Base-by-base conservation (phyloP, 2,797 vertebrate species). In the Halcyon smyrnensis region DNA sequence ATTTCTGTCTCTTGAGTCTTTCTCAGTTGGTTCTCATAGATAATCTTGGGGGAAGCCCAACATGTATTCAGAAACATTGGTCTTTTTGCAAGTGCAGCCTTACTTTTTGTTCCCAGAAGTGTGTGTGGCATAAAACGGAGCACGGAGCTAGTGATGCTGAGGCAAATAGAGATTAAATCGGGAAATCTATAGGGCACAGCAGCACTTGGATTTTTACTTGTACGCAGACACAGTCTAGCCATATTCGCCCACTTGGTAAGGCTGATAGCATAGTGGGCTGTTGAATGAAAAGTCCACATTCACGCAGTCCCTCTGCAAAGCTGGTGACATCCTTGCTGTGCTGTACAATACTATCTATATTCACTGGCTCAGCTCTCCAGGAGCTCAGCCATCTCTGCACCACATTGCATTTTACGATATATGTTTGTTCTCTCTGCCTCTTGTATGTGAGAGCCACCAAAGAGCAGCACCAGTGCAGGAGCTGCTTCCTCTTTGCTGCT, bases 21-120 rank as follows among this genome's bases (percentile, higher is more conserved):
- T 62, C 56, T 39, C 24, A 62, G 39, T 80, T 89, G 45, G 59
- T 87, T 83, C 63, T 70, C 56, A 78, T 80, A 21, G 71, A 54
- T 93, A 50, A 32, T 68, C 79, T 81, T 30, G 13, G 82, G 83
- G 27, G 74, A 91, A 88, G 62, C 80, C 62, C 60, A 62, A 28
- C 2, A 3, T 5, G 0, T 84, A 46, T 84, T 87, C 68, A 84
- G 65, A 80, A 81, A 68, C 6, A 3, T 50, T 78, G 79, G 30
- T 86, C 24, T 88, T 77, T 90, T 95, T 51, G 20, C 45, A 86
- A 94, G 45, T n/a, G 50, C 51, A 78, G 73, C 32, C 53, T 71
- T 95, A 41, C 34, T 56, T 90, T 88, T 68, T 84, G 41, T 93
- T 85, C 65, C 73, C 76, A 88, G 69, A 88, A 96, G 68, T 45